phyloP scores from a whole-genome alignment of 2,797 vertebrate species.

The Myotis vivesi region DNA sequence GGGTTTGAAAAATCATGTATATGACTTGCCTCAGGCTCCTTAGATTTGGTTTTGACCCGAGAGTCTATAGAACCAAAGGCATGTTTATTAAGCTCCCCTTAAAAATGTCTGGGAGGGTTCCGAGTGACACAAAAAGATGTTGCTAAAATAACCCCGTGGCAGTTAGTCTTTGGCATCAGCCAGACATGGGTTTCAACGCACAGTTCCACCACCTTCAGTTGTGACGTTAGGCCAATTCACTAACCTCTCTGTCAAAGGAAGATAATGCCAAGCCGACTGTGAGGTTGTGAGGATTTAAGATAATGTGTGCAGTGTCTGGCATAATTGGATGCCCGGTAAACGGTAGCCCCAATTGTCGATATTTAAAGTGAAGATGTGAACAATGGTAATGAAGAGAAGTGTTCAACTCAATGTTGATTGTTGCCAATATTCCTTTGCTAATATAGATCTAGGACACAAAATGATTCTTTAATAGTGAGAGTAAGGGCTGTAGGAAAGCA shows the following conservation, averaged over 20 bases:
- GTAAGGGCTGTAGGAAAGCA: not conserved
- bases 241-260: not conserved
- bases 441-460: not conserved
- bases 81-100: conserved; percentile 6
- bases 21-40: not conserved
- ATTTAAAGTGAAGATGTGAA: not conserved
- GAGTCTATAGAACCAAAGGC: not conserved
- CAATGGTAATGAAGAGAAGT: not conserved
- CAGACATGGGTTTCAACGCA: not conserved
- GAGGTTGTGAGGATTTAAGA: not conserved
- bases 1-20: not conserved
- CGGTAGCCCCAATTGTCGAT: not conserved
- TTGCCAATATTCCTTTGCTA: not conserved
- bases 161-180: not conserved
- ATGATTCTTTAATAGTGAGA: not conserved
- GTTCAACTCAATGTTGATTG: not conserved
- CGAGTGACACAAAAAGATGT: not conserved
- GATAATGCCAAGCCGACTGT: not conserved
- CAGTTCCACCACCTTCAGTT: not conserved
- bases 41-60: not conserved
- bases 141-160: not conserved
- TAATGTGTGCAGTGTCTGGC: not conserved
- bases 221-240: not conserved
- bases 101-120: not conserved
- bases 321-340: not conserved